A percentile compares a stretch with the other conserved stretches of the same genome.
Evolutionary conservation across 1,140 invertebrate species (phyloP).

Genomic region (Pseudomyrmex pallidus): DNA sequence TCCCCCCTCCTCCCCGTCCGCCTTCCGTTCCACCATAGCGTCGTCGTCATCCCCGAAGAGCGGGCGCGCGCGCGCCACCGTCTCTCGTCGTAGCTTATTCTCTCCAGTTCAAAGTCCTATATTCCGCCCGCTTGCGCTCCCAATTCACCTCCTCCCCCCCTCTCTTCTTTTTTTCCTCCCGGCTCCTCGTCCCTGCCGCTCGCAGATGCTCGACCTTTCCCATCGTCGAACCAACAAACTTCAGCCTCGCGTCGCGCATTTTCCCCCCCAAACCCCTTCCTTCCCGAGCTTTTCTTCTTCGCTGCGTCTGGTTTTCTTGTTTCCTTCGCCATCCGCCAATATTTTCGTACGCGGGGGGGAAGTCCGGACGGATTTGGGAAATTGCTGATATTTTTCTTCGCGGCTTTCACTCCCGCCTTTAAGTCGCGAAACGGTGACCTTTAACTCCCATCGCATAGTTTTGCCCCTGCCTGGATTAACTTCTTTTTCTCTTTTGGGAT

Average conservation of each 20-base stretch:
- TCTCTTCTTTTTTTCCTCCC: not conserved
- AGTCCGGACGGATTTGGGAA: conserved; percentile 71
- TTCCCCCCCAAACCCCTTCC: conserved; percentile 13
- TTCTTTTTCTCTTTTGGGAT: not conserved
- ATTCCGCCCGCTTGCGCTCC: conserved; percentile 55
- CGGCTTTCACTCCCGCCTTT: conserved; percentile 32
- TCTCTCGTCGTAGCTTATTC: conserved; percentile 71
- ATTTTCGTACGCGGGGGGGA: conserved; percentile 61
- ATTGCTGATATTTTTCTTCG: conserved; percentile 74
- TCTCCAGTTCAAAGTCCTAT: conserved; percentile 74
- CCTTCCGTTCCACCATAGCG: conserved; percentile 34
- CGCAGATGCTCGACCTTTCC: conserved; percentile 62
- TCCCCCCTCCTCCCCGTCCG: conserved; percentile 41
- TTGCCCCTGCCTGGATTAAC: not conserved
- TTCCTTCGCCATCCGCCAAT: conserved; percentile 75
- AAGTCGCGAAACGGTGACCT: conserved; percentile 57
- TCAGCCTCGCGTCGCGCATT: conserved; percentile 35
- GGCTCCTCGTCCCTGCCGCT: not conserved
- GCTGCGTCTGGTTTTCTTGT: conserved; percentile 68
- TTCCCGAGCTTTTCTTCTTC: conserved; percentile 51
- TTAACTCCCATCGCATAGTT: conserved; percentile 24
- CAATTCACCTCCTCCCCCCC: not conserved
- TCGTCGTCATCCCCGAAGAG: not conserved
- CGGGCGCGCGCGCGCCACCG: conserved; percentile 38
- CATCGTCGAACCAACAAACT: conserved; percentile 61